Evolutionary conservation across 2,113 vertebrate species (phyloP), one percentile per base, ranked within the genome.

Genomic region (Plecotus auritus): DNA sequence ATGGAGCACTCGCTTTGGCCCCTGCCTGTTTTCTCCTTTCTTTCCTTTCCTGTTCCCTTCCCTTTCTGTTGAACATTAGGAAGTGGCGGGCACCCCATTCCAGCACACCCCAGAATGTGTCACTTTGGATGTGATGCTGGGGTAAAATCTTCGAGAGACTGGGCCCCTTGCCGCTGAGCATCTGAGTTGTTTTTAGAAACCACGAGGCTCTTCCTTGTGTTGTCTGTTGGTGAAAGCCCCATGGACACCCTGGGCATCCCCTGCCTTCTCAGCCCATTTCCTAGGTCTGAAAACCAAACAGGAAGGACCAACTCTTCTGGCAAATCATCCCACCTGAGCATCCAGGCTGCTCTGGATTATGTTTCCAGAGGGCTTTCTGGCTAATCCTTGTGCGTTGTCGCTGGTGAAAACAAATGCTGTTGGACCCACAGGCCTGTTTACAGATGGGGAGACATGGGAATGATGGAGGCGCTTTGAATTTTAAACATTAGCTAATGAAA

Each of bases 1-100:
- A 98, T 98, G 98, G 97, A 97, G 97, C 96, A 94, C 97, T 97
- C 77, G 88, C 93, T 95, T 74, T 88, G 92, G 97, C 93, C 94
- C 66, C 84, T 88, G 59, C 64, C 76, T 6, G 45, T 40, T 56
- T 83, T 40, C 76, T n/a, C 22, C 23, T 11, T 42, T 17, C 22
- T 86, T 70, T 85, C 64, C n/a, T 92, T 92, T 45, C 14, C 64
- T 70, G 40, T 73, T 42, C 64, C 30, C 11, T 67, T 26, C 49
- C 49, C 80, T 80, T 83, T 81, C 84, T 85, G 67, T 47, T 80
- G 89, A 81, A 77, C 7, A 2, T 42, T 35, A 89, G 74, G 35
- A 88, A 45, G 61, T 51, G 12, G 69, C 9, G 18, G 59, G 30
- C 1, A 35, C 20, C 37, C 16, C 40, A 11, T 4, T 14, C 51